Percentiles rank a stretch among this genome's conserved stretches.
Evolutionary conservation across 2,113 vertebrate genomes (phyloP).

Genomic region (Oreocharis arfaki): DNA sequence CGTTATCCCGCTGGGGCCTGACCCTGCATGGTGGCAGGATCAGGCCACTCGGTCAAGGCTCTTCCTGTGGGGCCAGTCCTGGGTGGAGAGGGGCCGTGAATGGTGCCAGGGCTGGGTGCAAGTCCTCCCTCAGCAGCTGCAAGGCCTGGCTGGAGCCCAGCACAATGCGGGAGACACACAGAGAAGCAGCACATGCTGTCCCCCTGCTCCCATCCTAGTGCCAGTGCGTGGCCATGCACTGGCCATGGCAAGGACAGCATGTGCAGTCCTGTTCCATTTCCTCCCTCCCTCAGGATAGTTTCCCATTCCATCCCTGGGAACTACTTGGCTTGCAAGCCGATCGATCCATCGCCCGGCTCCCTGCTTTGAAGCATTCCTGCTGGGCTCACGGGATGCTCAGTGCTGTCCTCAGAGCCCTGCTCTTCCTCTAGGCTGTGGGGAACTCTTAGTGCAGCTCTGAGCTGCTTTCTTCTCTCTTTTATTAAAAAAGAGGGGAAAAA

Average conservation of each 20-base stretch:
- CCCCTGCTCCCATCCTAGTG: not conserved
- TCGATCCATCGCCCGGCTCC: not conserved
- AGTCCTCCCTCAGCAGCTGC: accelerated
- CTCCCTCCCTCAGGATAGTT: not conserved
- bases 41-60: not conserved
- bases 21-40: not conserved
- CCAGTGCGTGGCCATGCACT: not conserved
- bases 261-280: not conserved
- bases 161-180: accelerated
- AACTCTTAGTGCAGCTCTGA: not conserved
- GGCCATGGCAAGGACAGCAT: not conserved
- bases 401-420: not conserved
- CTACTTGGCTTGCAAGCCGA: accelerated
- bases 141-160: not conserved
- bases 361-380: not conserved
- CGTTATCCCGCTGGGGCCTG: accelerated
- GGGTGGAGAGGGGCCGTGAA: not conserved
- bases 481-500: not conserved
- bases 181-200: not conserved
- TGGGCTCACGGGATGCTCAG: not conserved
- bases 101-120: not conserved
- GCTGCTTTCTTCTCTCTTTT: conserved; percentile 13
- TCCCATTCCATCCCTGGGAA: not conserved
- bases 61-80: not conserved
- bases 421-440: conserved; percentile 11